A percentile compares a stretch with the other conserved stretches of the same genome.
Conservation (phyloP, 2,888 invertebrate genomes). For the Steinernema hermaphroditum region DNA sequence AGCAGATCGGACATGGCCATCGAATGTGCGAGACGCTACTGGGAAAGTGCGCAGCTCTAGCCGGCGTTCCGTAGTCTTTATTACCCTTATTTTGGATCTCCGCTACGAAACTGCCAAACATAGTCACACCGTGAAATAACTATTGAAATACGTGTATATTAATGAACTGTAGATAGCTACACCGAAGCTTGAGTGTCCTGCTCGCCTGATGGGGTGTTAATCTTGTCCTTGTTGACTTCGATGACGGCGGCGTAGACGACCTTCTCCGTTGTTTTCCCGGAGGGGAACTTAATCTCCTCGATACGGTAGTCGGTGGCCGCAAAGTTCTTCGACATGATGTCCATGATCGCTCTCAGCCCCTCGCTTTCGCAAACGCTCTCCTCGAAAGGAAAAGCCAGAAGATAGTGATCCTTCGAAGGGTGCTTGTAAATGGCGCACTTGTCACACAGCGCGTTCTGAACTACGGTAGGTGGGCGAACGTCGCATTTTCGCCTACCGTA, state of each 20-base stretch:
- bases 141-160: constrained; percentile 13
- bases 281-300: neutral
- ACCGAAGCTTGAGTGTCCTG: neutral
- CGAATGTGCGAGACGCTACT: neutral
- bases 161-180: neutral
- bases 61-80: too few species aligned
- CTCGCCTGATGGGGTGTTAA: too few species aligned
- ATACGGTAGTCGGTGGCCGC: neutral
- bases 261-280: neutral
- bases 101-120: too few species aligned
- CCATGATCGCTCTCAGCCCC: neutral
- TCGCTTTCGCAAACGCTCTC: neutral
- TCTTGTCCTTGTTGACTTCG: neutral
- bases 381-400: neutral
- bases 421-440: neutral
- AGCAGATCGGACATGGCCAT: constrained; percentile 21
- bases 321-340: neutral
- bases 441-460: neutral
- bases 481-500: neutral
- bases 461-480: neutral
- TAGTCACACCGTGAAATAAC: neutral
- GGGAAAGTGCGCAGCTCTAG: neutral
- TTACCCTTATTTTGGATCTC: too few species aligned
- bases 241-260: neutral
- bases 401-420: neutral